These are phyloP conservation scores for Anticlea derivata DNA, from an alignment of 2,888 invertebrate genomes.

Conservation along the genomic window DNA sequence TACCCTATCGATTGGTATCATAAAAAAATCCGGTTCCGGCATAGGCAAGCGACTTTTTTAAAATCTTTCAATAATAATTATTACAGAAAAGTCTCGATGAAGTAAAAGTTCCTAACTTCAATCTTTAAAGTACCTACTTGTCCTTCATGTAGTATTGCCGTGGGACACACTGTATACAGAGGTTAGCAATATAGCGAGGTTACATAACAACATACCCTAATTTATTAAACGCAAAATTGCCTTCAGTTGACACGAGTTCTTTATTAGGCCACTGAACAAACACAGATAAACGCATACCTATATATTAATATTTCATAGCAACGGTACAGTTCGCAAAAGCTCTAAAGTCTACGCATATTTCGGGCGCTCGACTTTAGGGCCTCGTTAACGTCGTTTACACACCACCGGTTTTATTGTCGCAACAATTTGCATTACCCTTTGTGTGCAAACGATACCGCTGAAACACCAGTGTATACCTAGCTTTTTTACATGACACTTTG, in stretches of 20 bases:
- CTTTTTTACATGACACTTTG: too few species aligned
- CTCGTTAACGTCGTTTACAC: slow-evolving; percentile 38
- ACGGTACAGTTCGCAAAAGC: slow-evolving; percentile 17
- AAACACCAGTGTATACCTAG: slow-evolving; percentile 23
- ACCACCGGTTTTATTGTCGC: slow-evolving; percentile 35
- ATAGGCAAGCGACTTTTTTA: too few species aligned
- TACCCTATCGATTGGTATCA: too few species aligned
- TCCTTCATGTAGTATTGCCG: too few species aligned
- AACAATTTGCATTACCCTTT: slow-evolving; percentile 38
- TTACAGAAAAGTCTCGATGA: too few species aligned
- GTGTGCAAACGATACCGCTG: slow-evolving; percentile 28
- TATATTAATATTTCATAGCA: slow-evolving; percentile 19
- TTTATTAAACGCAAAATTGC: not conserved
- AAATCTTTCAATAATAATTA: too few species aligned
- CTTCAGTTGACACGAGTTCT: not conserved
- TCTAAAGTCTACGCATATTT: slow-evolving; percentile 29
- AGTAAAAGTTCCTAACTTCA: too few species aligned
- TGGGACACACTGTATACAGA: too few species aligned
- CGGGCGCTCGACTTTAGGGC: slow-evolving; percentile 30
- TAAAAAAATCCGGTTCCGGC: too few species aligned
- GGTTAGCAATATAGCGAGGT: too few species aligned
- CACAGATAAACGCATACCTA: slow-evolving; percentile 1
- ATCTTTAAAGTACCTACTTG: too few species aligned
- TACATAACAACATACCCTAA: too few species aligned
- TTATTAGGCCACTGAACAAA: slow-evolving; percentile 6